These are phyloP conservation scores for Brachionus asplanchnoidis DNA, from an alignment of 1,140 invertebrate genomes.

Conservation along the genomic window DNA sequence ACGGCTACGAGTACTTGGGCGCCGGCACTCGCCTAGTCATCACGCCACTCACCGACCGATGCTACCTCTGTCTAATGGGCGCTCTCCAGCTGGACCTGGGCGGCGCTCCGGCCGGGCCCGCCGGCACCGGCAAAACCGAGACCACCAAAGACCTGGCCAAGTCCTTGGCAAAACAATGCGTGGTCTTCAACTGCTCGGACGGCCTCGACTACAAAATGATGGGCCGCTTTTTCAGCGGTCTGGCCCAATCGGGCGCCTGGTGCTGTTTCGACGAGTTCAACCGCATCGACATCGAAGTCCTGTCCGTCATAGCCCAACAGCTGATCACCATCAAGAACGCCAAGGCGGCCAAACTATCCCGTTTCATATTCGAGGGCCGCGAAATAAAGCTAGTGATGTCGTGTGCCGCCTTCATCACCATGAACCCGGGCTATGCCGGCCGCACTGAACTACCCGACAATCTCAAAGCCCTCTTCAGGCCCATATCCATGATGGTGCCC, in stretches of 20 bases:
- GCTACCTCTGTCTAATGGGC: constrained; percentile 72
- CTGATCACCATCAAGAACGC: constrained; percentile 58
- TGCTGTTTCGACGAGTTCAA: constrained; percentile 89
- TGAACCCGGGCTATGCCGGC: constrained; percentile 81
- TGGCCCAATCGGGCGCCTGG: constrained; percentile 81
- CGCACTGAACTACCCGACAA: constrained; percentile 63
- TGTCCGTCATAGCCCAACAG: constrained; percentile 67
- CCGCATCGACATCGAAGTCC: constrained; percentile 79
- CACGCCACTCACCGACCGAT: constrained; percentile 58
- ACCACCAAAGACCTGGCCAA: constrained; percentile 74
- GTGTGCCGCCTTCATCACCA: constrained; percentile 58
- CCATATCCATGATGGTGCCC: constrained; percentile 86
- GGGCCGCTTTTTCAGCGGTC: constrained; percentile 73
- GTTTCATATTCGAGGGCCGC: constrained; percentile 59
- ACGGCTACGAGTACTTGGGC: constrained; percentile 58
- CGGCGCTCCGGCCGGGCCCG: constrained; percentile 58
- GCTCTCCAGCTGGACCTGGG: constrained; percentile 76
- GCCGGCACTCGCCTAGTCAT: constrained; percentile 57
- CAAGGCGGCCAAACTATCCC: constrained; percentile 62
- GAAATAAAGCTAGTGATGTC: constrained; percentile 56
- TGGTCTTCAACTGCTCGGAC: constrained; percentile 85
- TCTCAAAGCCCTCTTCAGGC: constrained; percentile 69
- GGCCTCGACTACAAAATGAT: constrained; percentile 83
- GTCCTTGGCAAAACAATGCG: constrained; percentile 76
- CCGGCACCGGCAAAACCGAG: constrained; percentile 58